Evolutionary conservation across 2,888 invertebrate genomes (phyloP), one percentile per base, ranked within the genome.

Genomic region (Drosophila trichaetosa): DNA sequence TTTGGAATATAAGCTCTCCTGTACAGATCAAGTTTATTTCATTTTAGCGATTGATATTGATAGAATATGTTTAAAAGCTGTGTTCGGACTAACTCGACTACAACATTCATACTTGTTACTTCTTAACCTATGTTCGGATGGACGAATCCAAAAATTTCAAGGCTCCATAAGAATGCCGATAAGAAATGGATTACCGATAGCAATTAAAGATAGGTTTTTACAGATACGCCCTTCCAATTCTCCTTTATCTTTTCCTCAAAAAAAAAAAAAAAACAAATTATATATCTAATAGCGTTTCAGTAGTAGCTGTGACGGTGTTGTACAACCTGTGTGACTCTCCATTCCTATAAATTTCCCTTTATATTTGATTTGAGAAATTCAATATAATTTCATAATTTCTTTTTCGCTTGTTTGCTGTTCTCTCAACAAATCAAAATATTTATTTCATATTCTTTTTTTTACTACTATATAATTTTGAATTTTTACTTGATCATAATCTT

Each of bases 331-430:
- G 6, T 16, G 36, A 36, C 36, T 4, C 6, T 36, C 2, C 7
- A 18, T 38, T 38, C 2, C 36, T 38, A 4, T 16, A 38, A 36
- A 18, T 38, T 38, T 0, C 7, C 0, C 2, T 38, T 38, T 18
- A 6, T 36, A 36, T 36, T 36, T 6, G 16, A 36, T 36, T 36
- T 36, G 2, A 36, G 16, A 18, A 38, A 38, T 38, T 38, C 38
- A 3, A 1, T 18, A 38, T 0, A 7, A 18, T 38, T 38, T 1
- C 3, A 18, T 6, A 2, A 0, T 36, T 5, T 38, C 2, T 7
- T 36, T 36, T 18, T 18, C 36, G 16, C 6, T 36, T 7, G 2
- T 1, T 7, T 18, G 18, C 36, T 18, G 2, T 18, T 36, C 18
- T 36, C 36, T 36, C 2, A 38, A 38, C 7, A 38, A 38, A 18